Base-by-base conservation (phyloP, 2,797 vertebrate genomes). In the Mycteria americana region DNA sequence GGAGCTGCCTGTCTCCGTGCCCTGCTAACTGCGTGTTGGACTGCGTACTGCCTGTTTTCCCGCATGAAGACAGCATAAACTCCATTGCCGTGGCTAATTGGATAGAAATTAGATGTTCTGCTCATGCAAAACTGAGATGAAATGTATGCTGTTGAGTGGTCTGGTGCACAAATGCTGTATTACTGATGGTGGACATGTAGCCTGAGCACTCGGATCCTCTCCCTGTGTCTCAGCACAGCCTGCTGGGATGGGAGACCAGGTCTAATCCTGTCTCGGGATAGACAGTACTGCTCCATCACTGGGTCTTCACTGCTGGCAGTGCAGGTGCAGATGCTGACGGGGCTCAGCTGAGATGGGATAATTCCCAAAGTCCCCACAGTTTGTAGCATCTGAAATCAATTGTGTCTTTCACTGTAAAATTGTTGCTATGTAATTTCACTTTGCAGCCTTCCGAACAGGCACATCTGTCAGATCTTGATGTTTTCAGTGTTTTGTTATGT, bases 31-130 rank as follows among this genome's bases (percentile, higher is more conserved):
- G 25, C 18, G 1, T 0, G 7, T 15, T 60, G 41, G 68, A 37
- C 62, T 2, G 1, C 0, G 3, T n/a, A 7, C 39, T 39, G 50
- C 78, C 65, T 68, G 22, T 75, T 92, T 77, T 53, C 30, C 62
- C 13, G 21, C 46, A 46, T 31, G n/a, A 48, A 73, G 24, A 17
- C 30, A 51, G 14, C 27, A 18, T 25, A 50, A 92, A 53, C n/a
- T 74, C 78, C 48, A 45, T 33, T 4, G 1, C 72, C 37, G 1
- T 13, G 45, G 50, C 50, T 86, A 88, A 93, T 6, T 31, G 65
- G 45, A n/a, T 60, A 73, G 83, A 86, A 95, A 84, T 84, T 39
- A 53, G 76, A 41, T 86, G 75, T 91, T 92, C 60, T 88, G 73
- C 65, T 83, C 7, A 13, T 67, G 64, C 53, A 64, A 80, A 88